Percentiles rank a stretch among this genome's conserved stretches.
phyloP scores from a whole-genome alignment of 2,888 invertebrate genomes.

The Branchellion lobata region DNA sequence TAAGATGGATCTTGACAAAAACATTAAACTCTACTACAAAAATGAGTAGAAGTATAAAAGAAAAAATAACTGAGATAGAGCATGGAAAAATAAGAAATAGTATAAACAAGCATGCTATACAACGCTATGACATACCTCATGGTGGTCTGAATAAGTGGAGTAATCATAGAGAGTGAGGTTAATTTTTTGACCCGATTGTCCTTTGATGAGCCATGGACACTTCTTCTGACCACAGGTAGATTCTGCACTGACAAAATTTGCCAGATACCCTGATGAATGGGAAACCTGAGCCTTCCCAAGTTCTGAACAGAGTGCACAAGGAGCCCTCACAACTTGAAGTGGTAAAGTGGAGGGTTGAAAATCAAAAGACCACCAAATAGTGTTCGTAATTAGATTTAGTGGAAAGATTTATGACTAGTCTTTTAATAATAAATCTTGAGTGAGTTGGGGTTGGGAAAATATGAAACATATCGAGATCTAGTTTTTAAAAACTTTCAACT shows the following conservation, averaged over 20 bases:
- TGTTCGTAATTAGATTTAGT: too few species aligned
- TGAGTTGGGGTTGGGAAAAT: too few species aligned
- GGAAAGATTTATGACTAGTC: too few species aligned
- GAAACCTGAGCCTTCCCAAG: slow-evolving; percentile 12
- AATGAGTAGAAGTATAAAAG: too few species aligned
- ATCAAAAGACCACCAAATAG: too few species aligned
- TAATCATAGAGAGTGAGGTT: slow-evolving; percentile 40
- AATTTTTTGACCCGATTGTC: slow-evolving; percentile 38
- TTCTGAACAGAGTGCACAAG: slow-evolving; percentile 13
- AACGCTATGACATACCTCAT: background rate
- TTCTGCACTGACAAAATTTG: slow-evolving; percentile 43
- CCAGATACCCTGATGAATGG: slow-evolving; percentile 30
- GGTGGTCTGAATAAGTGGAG: background rate
- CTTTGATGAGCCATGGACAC: slow-evolving; percentile 41
- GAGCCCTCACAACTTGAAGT: slow-evolving; percentile 31
- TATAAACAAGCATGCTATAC: too few species aligned
- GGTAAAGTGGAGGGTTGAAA: too few species aligned
- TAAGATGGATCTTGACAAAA: too few species aligned
- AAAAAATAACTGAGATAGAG: too few species aligned
- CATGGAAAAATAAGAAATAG: too few species aligned
- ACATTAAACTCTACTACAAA: too few species aligned
- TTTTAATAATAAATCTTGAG: too few species aligned
- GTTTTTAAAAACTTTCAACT: background rate
- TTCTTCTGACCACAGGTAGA: slow-evolving; percentile 29
- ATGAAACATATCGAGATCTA: background rate